These are phyloP conservation scores for Phoebastria nigripes DNA, from an alignment of 2,797 vertebrate species.

Conservation along the genomic window DNA sequence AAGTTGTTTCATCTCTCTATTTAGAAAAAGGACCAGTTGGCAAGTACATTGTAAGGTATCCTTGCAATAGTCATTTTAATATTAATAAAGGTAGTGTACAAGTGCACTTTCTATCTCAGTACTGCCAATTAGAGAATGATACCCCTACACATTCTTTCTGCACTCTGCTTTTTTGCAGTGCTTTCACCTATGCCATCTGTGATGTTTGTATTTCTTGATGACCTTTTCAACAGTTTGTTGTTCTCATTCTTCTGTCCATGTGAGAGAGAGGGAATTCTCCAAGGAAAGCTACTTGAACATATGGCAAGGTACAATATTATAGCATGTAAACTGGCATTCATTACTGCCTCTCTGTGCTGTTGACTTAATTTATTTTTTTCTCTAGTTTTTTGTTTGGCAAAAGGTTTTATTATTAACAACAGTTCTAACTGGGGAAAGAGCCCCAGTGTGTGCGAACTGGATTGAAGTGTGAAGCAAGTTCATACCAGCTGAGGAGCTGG, in stretches of 20 bases:
- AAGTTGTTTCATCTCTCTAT: background rate
- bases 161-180: constrained; percentile 8
- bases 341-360: constrained; percentile 6
- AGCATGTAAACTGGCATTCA: constrained; percentile 43
- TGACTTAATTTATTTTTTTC: background rate
- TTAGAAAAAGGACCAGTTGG: constrained; percentile 21
- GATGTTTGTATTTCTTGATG: constrained; percentile 56
- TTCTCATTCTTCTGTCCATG: constrained; percentile 45
- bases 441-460: background rate
- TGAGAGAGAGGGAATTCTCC: constrained; percentile 38
- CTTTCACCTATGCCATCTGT: constrained; percentile 62
- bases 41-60: background rate
- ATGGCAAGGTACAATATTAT: constrained; percentile 35
- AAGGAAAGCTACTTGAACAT: constrained; percentile 50
- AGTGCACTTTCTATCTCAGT: constrained; percentile 1
- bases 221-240: constrained; percentile 64
- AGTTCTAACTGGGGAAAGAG: background rate
- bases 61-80: constrained; percentile 40
- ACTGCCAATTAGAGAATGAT: constrained; percentile 33
- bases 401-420: background rate
- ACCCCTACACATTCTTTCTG: constrained; percentile 6
- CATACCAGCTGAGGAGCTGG: background rate
- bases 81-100: constrained; percentile 35
- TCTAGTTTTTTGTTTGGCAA: background rate
- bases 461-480: background rate